phyloP scores from a whole-genome alignment of 1,140 invertebrate genomes.

The Lamellibrachia luymesi region DNA sequence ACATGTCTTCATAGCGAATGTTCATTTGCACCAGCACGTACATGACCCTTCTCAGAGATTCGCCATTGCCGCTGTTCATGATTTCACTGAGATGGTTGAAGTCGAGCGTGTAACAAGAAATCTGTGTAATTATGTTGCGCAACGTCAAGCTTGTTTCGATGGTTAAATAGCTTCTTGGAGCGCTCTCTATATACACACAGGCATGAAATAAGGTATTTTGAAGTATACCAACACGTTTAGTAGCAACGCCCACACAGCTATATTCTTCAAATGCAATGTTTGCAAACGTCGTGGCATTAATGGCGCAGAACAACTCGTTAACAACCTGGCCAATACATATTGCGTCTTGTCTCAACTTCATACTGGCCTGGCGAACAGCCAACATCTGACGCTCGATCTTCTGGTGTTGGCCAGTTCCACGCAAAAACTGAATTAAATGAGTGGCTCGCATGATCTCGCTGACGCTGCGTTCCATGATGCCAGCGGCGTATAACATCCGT shows the following conservation, averaged over 20 bases:
- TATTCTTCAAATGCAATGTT: background rate
- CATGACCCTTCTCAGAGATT: background rate
- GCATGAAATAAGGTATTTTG: background rate
- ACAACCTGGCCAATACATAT: background rate
- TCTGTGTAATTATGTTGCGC: background rate
- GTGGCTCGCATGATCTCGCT: background rate
- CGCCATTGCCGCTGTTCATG: background rate
- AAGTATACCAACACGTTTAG: background rate
- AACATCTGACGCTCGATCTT: background rate
- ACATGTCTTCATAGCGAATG: background rate
- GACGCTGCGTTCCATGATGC: background rate
- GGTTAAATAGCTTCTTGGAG: background rate
- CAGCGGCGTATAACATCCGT: background rate
- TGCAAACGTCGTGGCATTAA: background rate
- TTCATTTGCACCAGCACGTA: background rate
- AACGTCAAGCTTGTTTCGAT: background rate
- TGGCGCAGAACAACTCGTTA: background rate
- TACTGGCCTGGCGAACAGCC: background rate
- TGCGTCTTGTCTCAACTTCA: background rate
- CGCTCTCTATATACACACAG: background rate
- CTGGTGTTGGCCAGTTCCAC: background rate
- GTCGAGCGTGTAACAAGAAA: background rate
- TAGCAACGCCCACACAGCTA: background rate
- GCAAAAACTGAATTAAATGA: too few relatives aligned
- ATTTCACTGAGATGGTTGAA: background rate